phyloP scores from a whole-genome alignment of 53 echinoderm and acorn worm species.

The Temnopleurus reevesii region DNA sequence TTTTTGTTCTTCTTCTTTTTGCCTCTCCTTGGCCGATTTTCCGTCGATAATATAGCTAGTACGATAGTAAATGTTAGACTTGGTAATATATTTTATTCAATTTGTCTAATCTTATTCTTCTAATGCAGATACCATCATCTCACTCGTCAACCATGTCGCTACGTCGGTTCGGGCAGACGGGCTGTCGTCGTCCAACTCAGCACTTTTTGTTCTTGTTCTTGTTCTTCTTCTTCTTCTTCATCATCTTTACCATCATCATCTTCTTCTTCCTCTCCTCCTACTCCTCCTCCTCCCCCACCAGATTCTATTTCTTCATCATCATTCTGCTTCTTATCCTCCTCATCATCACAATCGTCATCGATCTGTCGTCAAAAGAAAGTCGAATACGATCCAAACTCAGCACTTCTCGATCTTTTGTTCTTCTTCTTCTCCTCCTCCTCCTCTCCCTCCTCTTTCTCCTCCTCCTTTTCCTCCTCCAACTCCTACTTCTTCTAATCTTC shows the following conservation, averaged over 20 bases:
- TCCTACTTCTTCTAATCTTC: not conserved
- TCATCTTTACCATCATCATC: not conserved
- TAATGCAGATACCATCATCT: not conserved
- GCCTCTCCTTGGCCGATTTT: not conserved
- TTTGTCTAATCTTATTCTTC: not conserved
- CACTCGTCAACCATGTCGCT: not conserved
- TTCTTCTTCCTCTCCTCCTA: not conserved
- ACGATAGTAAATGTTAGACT: not conserved
- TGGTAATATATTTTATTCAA: not conserved
- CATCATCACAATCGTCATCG: not conserved
- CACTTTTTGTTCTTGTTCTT: no score
- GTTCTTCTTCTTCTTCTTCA: conserved; percentile 1
- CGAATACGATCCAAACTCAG: not conserved
- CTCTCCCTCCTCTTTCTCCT: not conserved
- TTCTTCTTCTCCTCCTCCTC: not conserved
- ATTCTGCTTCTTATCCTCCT: not conserved
- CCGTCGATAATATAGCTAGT: not conserved
- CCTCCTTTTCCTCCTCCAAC: not conserved
- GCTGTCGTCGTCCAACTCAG: no score
- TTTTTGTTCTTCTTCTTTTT: not conserved
- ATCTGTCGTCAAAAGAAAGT: not conserved
- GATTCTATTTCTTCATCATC: not conserved
- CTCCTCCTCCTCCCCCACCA: not conserved
- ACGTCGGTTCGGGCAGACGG: no score
- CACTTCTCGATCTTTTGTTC: not conserved